Base-by-base conservation (phyloP, 2,888 invertebrate species). In the Anoncus sp. region DNA sequence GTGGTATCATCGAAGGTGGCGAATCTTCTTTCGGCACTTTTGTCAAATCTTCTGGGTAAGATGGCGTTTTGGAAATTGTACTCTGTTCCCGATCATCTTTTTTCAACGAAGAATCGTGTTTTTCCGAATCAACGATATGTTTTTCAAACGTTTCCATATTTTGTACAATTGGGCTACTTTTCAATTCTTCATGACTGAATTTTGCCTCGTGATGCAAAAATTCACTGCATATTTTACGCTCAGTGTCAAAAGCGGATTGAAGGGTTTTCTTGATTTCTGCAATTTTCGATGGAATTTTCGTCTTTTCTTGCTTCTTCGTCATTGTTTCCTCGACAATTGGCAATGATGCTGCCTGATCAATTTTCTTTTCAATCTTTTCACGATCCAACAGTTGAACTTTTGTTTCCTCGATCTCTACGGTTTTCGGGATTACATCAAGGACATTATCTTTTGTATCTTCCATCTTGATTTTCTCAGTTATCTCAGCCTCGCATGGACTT, bases 1-100 rank as follows among this genome's bases (percentile, higher is more conserved):
- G 74, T 10, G 82, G 78, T 22, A 79, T 81, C 74, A 77, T 74
- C 12, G 79, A 77, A 18, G 74, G 72, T 31, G 75, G 65, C 1
- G 45, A 43, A 47, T 67, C 65, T 7, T 73, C 60, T 18, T 67
- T 71, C 20, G 1, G 40, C 10, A 9, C 3, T 49, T 66, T 66
- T 2, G 9, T 55, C 47, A 20, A 27, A 35, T 62, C 69, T n/a
- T 66, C 65, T 0, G 35, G 14, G 1, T n/a, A 6, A 22, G 62
- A 6, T 20, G 27, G 9, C 7, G 27, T 18, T 16, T 47, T 5
- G n/a, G 22, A 18, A n/a, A 35, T 24, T 71, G 35, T 16, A 18
- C 1, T 14, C 10, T 18, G 20, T 35, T 55, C 16, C 20, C 4
- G 49, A 5, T 9, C 16, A 4, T 51, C 70, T 18, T 18, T 16